Evolutionary conservation across 1,140 invertebrate genomes (phyloP).

Genomic region (Mycetomoellerius zeteki): DNA sequence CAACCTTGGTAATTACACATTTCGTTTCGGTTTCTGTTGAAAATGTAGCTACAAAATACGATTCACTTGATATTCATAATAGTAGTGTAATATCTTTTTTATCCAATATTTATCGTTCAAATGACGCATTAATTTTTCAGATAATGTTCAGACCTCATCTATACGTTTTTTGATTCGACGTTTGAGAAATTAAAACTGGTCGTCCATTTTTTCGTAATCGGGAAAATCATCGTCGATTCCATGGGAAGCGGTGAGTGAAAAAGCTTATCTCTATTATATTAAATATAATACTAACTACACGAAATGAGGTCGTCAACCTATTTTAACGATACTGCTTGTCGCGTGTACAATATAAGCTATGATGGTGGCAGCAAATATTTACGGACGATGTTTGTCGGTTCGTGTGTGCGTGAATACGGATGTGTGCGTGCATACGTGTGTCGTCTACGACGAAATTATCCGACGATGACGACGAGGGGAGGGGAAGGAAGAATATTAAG

Average conservation of each 20-base stretch:
- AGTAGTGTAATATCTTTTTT: background rate
- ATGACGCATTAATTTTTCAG: slow-evolving; percentile 3
- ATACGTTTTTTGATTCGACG: slow-evolving; percentile 1
- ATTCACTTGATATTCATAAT: slow-evolving; percentile 2
- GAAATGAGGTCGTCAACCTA: slow-evolving; percentile 51
- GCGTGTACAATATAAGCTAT: slow-evolving; percentile 56
- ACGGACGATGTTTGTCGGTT: slow-evolving; percentile 45
- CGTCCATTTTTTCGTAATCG: background rate
- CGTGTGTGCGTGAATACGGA: background rate
- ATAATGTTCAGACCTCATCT: background rate
- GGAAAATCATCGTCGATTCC: slow-evolving; percentile 14
- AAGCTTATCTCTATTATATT: slow-evolving; percentile 54
- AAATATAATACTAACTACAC: slow-evolving; percentile 35
- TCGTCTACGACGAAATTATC: slow-evolving; percentile 55
- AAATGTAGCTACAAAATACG: background rate
- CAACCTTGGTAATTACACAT: too few species aligned
- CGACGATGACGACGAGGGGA: slow-evolving; percentile 5
- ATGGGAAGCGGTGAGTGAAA: slow-evolving; percentile 31
- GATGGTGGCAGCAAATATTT: slow-evolving; percentile 62
- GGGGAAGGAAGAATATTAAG: slow-evolving; percentile 50
- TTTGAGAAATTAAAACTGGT: background rate
- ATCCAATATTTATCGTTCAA: background rate
- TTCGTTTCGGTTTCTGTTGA: background rate
- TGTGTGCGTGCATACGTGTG: background rate
- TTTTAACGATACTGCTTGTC: slow-evolving; percentile 55